phyloP scores from a whole-genome alignment of 2,888 invertebrate genomes.

The Thysanoteuthis rhombus region DNA sequence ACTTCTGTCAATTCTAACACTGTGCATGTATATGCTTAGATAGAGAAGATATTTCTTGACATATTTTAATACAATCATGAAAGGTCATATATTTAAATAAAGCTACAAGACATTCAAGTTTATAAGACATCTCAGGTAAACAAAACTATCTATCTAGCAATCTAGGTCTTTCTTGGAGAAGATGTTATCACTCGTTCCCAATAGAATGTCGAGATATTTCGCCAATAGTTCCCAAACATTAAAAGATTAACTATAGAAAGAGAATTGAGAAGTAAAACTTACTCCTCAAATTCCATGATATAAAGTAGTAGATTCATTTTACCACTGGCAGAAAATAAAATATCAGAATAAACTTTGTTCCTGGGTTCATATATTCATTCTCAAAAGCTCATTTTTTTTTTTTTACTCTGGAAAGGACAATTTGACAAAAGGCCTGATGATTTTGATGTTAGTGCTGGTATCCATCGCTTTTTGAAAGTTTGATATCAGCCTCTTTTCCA shows the following conservation, averaged over 20 bases:
- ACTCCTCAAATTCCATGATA: neutral
- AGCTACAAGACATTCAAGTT: neutral
- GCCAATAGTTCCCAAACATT: neutral
- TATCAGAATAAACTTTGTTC: no score
- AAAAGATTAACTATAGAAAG: neutral
- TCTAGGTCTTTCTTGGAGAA: neutral
- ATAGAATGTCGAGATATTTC: neutral
- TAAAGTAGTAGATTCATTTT: neutral
- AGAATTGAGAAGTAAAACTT: neutral
- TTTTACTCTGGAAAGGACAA: no score
- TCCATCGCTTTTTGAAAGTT: no score
- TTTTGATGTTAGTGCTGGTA: no score
- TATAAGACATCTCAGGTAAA: neutral
- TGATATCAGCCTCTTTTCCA: no score
- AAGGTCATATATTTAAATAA: neutral
- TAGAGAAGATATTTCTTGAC: neutral
- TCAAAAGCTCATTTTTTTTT: no score
- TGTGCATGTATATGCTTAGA: neutral
- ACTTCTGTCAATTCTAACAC: neutral
- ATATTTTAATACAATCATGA: constrained; percentile 12
- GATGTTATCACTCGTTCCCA: neutral
- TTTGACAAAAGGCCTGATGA: no score
- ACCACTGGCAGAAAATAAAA: no score
- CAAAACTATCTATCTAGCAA: neutral
- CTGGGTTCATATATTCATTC: no score